Base-by-base conservation (phyloP, 2,113 vertebrate genomes). In the Ariopsis seemanni region DNA sequence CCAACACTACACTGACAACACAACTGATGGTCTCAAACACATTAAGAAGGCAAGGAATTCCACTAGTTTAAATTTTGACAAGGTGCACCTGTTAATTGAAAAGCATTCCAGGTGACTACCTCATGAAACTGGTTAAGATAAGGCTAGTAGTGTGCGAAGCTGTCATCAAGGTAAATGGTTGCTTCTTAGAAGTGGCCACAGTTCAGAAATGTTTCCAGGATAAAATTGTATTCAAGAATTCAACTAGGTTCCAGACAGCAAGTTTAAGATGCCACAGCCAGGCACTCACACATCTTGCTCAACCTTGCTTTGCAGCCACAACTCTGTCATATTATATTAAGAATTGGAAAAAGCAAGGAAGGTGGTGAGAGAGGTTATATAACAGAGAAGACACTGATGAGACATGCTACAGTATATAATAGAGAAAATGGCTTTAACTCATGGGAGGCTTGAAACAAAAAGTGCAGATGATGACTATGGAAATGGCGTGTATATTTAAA, bases 211-310 rank as follows among this genome's bases (percentile, higher is more conserved):
- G 89, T 89, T 89, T 89, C 86, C 67, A 52, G 89, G 90, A 91
- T 81, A 87, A 85, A 90, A 95, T 92, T 92, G 84, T 86, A 91
- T 89, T 91, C 90, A 94, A 90, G 89, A 93, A 93, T 93, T 95
- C 91, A 95, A 95, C 95, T 94, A 94, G 93, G 93, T 94, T 90
- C 90, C 92, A 92, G 94, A 92, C 93, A 95, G 93, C 93, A 94
- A 93, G 91, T 94, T 95, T 94, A 95, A 95, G 92, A 94, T 95
- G 94, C 94, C 90, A 88, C 90, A 90, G 87, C 90, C 91, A 92
- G 93, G 92, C 92, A 91, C 82, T 91, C 93, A 94, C 94, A 93
- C 93, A 94, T 95, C 93, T 94, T 92, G 86, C 83, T 80, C 72
- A 65, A 72, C 42, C 25, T 67, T 14, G 67, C 50, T 83, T 86